Percentiles rank a stretch among this genome's conserved stretches.
phyloP scores from a whole-genome alignment of 2,888 invertebrate genomes.

The Xestia c-nigrum region DNA sequence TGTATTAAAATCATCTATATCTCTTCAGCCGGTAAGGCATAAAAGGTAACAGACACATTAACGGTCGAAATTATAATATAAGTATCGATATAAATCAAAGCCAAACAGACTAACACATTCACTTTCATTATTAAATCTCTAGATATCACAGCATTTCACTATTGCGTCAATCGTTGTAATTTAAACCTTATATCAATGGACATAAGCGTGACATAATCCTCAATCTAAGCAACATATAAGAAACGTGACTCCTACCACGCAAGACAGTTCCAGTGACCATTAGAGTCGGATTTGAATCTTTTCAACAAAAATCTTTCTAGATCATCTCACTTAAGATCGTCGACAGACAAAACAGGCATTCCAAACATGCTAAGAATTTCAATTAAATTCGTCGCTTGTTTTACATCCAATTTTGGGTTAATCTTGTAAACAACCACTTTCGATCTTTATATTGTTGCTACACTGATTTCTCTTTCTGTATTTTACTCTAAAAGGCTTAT shows the following conservation, averaged over 20 bases:
- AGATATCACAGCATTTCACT: not conserved
- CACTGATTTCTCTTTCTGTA: slow-evolving; percentile 52
- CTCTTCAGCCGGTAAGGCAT: not conserved
- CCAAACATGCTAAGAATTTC: slow-evolving; percentile 37
- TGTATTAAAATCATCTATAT: not conserved
- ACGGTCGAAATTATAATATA: not conserved
- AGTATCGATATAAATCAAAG: not conserved
- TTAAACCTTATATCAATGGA: slow-evolving; percentile 7
- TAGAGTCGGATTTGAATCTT: slow-evolving; percentile 2
- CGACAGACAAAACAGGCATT: slow-evolving; percentile 21
- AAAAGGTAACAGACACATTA: not conserved
- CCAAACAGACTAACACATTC: not conserved
- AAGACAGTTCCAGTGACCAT: not conserved
- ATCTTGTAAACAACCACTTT: slow-evolving; percentile 52
- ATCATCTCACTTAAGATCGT: slow-evolving; percentile 19
- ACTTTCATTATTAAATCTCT: not conserved
- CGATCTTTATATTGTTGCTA: slow-evolving; percentile 43
- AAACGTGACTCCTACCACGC: not conserved
- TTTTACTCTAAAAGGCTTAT: slow-evolving; percentile 12
- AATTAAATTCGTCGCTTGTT: slow-evolving; percentile 32
- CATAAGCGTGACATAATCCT: not conserved
- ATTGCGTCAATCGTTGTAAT: slow-evolving; percentile 5
- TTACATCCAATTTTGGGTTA: slow-evolving; percentile 46
- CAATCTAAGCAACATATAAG: not conserved
- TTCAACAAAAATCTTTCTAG: slow-evolving; percentile 26